Conservation (phyloP, 2,113 vertebrate genomes). For the Aegithalos caudatus region DNA sequence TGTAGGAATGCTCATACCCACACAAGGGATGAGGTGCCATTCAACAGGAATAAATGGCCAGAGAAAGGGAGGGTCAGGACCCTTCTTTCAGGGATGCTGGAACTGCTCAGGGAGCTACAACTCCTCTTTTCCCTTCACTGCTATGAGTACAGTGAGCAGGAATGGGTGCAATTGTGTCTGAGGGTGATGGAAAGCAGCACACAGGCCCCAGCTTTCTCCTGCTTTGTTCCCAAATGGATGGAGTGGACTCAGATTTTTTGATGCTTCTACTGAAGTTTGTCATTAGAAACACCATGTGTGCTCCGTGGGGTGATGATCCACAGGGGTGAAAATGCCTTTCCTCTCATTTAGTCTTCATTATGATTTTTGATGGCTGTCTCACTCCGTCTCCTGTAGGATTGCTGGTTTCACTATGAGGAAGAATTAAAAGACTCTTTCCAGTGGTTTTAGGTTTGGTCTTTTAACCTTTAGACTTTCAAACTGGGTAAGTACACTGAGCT, state of each 20-base stretch:
- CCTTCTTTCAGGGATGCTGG: background rate
- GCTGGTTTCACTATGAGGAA: background rate
- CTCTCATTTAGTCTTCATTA: background rate
- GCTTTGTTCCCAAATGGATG: background rate
- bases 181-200: background rate
- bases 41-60: background rate
- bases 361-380: background rate
- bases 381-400: background rate
- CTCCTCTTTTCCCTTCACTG: background rate
- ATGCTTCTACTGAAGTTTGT: background rate
- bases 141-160: background rate
- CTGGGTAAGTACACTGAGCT: background rate
- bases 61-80: background rate
- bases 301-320: background rate
- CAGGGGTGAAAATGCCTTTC: background rate
- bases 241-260: background rate
- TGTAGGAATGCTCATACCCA: background rate
- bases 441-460: background rate
- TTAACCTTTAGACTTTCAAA: background rate
- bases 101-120: background rate
- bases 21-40: background rate
- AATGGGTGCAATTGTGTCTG: background rate
- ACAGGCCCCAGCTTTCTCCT: background rate
- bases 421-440: background rate
- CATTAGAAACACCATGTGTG: background rate